A percentile compares a stretch with the other conserved stretches of the same genome.
phyloP scores from a whole-genome alignment of 2,113 vertebrate species.

The Nycticorax nycticorax region DNA sequence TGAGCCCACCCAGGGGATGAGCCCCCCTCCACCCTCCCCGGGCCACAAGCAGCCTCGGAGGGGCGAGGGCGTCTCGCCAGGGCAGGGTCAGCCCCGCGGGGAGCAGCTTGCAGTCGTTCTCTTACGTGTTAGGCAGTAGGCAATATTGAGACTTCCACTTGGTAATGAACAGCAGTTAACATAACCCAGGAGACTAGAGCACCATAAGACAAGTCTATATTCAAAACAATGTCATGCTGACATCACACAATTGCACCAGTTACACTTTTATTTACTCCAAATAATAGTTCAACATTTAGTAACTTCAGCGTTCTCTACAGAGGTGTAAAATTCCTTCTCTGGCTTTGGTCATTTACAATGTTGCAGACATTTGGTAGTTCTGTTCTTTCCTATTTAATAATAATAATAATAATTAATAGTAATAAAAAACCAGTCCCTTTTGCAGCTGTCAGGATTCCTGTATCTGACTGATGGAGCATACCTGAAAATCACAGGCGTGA shows the following conservation, averaged over 20 bases:
- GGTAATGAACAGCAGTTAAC: constrained; percentile 80
- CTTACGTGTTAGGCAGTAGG: constrained; percentile 48
- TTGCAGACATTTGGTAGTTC: constrained; percentile 66
- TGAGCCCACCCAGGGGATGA: not conserved
- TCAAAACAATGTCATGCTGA: constrained; percentile 82
- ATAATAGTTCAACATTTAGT: constrained; percentile 71
- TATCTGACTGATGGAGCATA: constrained; percentile 52
- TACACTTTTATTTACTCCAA: constrained; percentile 77
- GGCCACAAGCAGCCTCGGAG: not conserved
- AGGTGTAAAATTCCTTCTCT: constrained; percentile 72
- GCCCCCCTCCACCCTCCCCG: not conserved
- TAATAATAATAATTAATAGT: not conserved
- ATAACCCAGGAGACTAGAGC: constrained; percentile 81
- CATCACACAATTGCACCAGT: constrained; percentile 79
- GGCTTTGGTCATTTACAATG: constrained; percentile 66
- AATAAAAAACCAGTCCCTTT: constrained; percentile 23
- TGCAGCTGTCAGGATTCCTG: constrained; percentile 50
- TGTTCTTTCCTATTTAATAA: constrained; percentile 48
- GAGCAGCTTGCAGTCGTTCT: constrained; percentile 32
- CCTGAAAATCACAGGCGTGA: constrained; percentile 47
- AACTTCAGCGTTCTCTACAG: constrained; percentile 73
- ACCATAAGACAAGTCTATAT: constrained; percentile 81
- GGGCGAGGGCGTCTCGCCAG: not conserved
- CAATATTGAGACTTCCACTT: constrained; percentile 72
- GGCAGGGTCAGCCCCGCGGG: not conserved